Conservation (phyloP, 2,113 vertebrate genomes). For the Felis catus region F.catus_Fca126_mat1.0 CM031421.1:96325001-96325500, state of each 20-base stretch:
- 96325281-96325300: neutral
- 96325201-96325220: neutral
- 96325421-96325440: neutral
- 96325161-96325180: neutral
- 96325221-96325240: neutral
- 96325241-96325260: neutral
- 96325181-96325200: neutral
- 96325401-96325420: accelerated
- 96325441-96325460: neutral
- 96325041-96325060: neutral
- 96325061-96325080: neutral
- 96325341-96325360: neutral
- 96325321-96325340: neutral
- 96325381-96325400: neutral
- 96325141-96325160: neutral
- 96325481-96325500: neutral
- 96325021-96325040: neutral
- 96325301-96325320: neutral
- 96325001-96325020: neutral
- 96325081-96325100: neutral
- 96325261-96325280: neutral
- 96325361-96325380: neutral
- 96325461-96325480: accelerated
- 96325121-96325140: neutral
- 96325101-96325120: neutral